Conservation (phyloP, 2,113 vertebrate genomes). For the Gymnorhina tibicen region DNA sequence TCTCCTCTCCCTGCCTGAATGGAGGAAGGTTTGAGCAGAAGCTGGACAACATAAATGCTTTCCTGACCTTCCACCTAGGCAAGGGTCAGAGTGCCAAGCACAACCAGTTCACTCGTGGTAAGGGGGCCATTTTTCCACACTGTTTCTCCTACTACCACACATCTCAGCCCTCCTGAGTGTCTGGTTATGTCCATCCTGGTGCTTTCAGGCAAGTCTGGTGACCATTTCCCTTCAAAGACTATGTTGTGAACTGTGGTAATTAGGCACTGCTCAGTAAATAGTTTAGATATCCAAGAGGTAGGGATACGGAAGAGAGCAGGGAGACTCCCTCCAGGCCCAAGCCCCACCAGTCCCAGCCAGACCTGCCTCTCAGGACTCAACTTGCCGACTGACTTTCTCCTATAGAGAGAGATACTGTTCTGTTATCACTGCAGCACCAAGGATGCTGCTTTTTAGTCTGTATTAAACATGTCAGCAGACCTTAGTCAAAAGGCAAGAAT, state of each 20-base stretch:
- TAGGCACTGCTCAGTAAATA: background rate
- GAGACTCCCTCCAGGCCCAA: background rate
- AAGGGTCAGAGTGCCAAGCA: background rate
- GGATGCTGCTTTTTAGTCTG: background rate
- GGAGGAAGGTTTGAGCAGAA: background rate
- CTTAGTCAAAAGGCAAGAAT: conserved; percentile 12
- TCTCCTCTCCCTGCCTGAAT: background rate
- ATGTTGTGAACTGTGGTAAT: background rate
- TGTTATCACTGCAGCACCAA: background rate
- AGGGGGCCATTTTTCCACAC: background rate
- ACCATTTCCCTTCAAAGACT: background rate
- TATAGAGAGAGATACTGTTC: background rate
- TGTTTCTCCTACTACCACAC: background rate
- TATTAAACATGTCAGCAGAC: background rate
- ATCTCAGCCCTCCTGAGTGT: background rate
- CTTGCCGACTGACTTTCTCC: background rate
- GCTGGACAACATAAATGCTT: background rate
- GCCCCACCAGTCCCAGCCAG: background rate
- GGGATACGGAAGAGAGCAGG: background rate
- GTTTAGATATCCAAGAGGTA: background rate
- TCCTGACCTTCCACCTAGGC: background rate
- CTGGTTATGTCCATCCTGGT: background rate
- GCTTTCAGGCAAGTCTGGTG: background rate
- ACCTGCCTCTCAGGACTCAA: background rate
- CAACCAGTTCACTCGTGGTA: background rate